Base-by-base conservation (phyloP, 2,888 invertebrate genomes). In the Morpho helenor region DNA sequence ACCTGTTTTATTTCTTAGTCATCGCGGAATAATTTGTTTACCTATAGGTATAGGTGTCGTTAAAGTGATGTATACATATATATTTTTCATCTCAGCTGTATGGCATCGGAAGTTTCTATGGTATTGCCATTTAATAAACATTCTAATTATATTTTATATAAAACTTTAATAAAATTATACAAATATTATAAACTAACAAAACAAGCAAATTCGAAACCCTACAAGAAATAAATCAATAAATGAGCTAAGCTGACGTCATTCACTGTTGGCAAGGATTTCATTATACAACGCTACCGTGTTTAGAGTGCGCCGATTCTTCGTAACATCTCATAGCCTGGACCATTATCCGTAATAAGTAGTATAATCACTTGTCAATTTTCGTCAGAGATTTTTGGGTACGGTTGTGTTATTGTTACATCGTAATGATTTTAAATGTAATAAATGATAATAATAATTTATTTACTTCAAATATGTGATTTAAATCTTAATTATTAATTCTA, bases 191-290 rank as follows among this genome's bases (percentile, higher is more conserved):
- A 31, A 31, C 31, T 5, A 31, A 31, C 31, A 31, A 31, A 31
- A 31, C 31, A 31, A 31, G 31, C 31, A 31, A 31, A 31, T 31
- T 43, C 43, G 3, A 3, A 8, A 7, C n/a, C 43, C 6, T 8
- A 41, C 0, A 8, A 10, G 45, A 55, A 49, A 54, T 56, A 67
- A 69, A 64, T 68, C 66, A 66, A 63, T 69, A 66, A 16, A 64
- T 57, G 57, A 50, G 23, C 48, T 45, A 40, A 47, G 49, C 66
- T 86, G 77, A 85, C 87, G 86, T 87, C 87, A 87, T 80, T 68
- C 62, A 73, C 64, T 70, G 75, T 80, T 85, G 85, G 86, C 84
- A 83, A 80, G 72, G 73, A 76, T 80, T 69, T 73, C 61, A 42
- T 54, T 52, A 52, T 71, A 69, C 66, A 73, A 82, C 8, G 44